Percentiles rank a stretch among this genome's conserved stretches.
These are phyloP conservation scores for Diphyllodes magnificus DNA, from an alignment of 2,113 vertebrate genomes.

Conservation along the genomic window DNA sequence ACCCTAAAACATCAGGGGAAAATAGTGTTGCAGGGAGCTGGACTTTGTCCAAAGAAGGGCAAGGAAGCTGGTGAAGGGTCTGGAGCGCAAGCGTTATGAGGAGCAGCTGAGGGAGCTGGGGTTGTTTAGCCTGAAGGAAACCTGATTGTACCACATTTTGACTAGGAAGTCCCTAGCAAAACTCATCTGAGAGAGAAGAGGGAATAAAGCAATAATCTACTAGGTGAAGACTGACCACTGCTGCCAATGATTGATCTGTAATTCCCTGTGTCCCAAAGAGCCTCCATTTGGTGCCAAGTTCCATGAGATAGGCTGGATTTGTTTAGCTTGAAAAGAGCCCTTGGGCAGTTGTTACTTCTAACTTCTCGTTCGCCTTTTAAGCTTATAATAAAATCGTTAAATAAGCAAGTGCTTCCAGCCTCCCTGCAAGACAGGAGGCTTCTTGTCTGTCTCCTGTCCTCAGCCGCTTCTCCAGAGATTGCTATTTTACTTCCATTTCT, in stretches of 20 bases:
- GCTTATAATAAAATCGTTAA: neutral
- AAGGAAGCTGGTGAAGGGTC: neutral
- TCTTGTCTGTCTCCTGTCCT: neutral
- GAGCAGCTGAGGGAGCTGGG: neutral
- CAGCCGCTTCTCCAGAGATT: neutral
- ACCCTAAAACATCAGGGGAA: neutral
- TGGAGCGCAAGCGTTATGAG: neutral
- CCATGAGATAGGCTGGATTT: neutral
- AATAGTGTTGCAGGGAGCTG: neutral
- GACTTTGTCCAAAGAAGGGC: neutral
- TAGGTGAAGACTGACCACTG: neutral
- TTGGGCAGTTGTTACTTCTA: neutral
- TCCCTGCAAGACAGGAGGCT: neutral
- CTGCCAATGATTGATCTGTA: neutral
- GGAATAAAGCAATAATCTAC: neutral
- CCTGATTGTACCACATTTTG: accelerated
- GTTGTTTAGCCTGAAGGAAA: neutral
- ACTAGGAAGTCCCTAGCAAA: neutral
- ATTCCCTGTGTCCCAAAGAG: neutral
- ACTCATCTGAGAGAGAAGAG: neutral
- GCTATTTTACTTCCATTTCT: neutral
- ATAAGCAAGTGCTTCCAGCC: neutral
- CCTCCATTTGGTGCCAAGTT: neutral
- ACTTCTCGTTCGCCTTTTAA: neutral
- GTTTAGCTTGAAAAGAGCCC: neutral